Conservation (phyloP, 2,888 invertebrate genomes). For the Meliscaeva auricollis region DNA sequence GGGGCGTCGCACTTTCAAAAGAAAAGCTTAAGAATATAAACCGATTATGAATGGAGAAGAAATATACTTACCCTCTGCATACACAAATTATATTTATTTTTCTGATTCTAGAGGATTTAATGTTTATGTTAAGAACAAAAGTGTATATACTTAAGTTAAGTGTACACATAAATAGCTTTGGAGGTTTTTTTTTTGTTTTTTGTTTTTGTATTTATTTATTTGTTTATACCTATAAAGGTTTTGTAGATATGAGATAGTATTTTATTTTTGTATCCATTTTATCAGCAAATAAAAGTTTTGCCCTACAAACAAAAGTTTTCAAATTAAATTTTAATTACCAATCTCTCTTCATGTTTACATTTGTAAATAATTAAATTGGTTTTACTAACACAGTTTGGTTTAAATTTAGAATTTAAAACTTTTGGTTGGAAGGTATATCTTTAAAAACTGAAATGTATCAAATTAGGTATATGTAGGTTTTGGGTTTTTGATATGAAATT, state of each 20-base stretch:
- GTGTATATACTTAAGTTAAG: too few relatives aligned
- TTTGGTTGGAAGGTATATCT: too few relatives aligned
- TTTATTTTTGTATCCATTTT: not conserved
- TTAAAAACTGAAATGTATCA: too few relatives aligned
- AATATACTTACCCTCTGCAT: too few relatives aligned
- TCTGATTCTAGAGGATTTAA: not conserved
- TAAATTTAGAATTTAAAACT: not conserved
- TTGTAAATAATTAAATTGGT: conserved; percentile 20
- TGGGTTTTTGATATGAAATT: too few relatives aligned
- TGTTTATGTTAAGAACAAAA: not conserved
- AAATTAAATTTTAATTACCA: conserved; percentile 14
- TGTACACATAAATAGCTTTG: not conserved
- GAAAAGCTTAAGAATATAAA: conserved; percentile 18
- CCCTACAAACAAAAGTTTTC: not conserved
- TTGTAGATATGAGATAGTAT: not conserved
- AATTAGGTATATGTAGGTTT: too few relatives aligned
- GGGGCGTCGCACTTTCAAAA: conserved; percentile 7
- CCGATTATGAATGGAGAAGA: conserved; percentile 11
- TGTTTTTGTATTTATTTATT: too few relatives aligned
- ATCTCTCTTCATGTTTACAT: not conserved
- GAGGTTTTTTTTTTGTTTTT: too few relatives aligned
- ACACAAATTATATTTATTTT: not conserved
- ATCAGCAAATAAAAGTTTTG: not conserved
- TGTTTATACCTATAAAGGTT: too few relatives aligned
- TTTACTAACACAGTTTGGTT: conserved; percentile 1